Base-by-base conservation (phyloP, 2,797 vertebrate genomes). In the Decapterus maruadsi region DNA sequence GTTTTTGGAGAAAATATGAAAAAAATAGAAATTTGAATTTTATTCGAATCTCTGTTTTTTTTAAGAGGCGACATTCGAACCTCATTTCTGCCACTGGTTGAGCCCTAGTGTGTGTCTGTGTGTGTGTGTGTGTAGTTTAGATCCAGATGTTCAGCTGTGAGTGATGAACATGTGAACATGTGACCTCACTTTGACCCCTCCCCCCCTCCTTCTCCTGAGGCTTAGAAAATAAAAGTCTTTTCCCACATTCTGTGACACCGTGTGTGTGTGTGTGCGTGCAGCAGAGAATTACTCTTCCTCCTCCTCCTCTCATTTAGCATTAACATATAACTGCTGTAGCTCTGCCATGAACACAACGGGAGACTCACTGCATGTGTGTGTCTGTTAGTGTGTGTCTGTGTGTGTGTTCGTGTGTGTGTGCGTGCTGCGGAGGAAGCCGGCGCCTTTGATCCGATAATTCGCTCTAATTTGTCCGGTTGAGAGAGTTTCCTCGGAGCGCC, bases 401-500 rank as follows among this genome's bases (percentile, higher is more conserved):
- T 17, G 31, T 6, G 31, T 60, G 31, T 68, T 68, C 38, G 45
- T 17, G 31, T 6, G 31, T 60, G 31, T 68, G 68, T 42, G 55
- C 6, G 67, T 26, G 45, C 13, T 2, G 12, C 60, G 61, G 74
- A 74, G 69, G 79, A 77, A 83, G 65, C 65, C n/a, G 58, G 40
- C 74, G 75, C 75, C 87, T 91, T 90, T 89, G 90, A 94, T 93
- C 88, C 82, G 87, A 94, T 93, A 94, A 93, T 93, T 87, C 83
- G 80, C 80, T 90, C 85, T 93, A 89, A 94, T 93, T 92, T 91
- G 74, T 51, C 61, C 81, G 82, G 89, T 82, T 90, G 87, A 93
- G 91, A 87, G 87, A 90, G 82, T 94, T 91, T 88, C 82, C 81
- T 83, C 81, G 31, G 31, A 34, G 31, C 31, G 4, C 4, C 4